These are phyloP conservation scores for Pristionchus japonicus DNA, from an alignment of 2,888 invertebrate genomes.

Conservation along the genomic window DNA sequence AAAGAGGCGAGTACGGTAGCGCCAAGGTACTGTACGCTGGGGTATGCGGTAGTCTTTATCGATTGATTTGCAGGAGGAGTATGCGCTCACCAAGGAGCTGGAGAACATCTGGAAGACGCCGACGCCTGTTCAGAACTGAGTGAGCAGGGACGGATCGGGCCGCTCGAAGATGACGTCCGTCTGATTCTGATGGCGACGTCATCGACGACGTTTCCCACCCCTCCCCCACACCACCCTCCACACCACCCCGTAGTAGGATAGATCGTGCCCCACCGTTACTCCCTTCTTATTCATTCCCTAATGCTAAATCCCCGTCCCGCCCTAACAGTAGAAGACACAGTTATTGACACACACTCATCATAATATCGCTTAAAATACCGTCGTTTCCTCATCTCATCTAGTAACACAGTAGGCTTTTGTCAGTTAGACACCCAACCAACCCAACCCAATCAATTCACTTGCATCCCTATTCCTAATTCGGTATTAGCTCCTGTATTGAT, in stretches of 20 bases:
- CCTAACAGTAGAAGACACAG: not conserved
- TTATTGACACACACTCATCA: slow-evolving; percentile 3
- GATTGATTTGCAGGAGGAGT: slow-evolving; percentile 49
- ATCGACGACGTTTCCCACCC: not conserved
- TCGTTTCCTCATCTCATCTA: slow-evolving; percentile 11
- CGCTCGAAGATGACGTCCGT: not conserved
- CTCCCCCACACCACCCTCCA: not conserved
- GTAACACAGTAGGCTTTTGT: not conserved
- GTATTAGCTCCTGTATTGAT: not conserved
- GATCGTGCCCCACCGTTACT: not conserved
- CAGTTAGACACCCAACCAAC: not conserved
- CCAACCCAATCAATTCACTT: not conserved
- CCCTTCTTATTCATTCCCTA: not conserved
- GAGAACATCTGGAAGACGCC: slow-evolving; percentile 59
- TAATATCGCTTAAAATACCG: slow-evolving; percentile 1
- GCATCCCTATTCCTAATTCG: slow-evolving; percentile 10
- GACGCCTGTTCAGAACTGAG: slow-evolving; percentile 44
- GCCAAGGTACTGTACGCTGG: not conserved
- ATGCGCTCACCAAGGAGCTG: slow-evolving; percentile 54
- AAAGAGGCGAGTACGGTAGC: not conserved
- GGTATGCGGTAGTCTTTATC: not conserved
- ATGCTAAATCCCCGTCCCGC: not conserved
- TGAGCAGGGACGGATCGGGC: slow-evolving; percentile 6
- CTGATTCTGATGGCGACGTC: too few species aligned
- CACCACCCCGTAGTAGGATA: slow-evolving; percentile 27